Base-by-base conservation (phyloP, 2,113 vertebrate genomes). In the Aptenodytes forsteri region DNA sequence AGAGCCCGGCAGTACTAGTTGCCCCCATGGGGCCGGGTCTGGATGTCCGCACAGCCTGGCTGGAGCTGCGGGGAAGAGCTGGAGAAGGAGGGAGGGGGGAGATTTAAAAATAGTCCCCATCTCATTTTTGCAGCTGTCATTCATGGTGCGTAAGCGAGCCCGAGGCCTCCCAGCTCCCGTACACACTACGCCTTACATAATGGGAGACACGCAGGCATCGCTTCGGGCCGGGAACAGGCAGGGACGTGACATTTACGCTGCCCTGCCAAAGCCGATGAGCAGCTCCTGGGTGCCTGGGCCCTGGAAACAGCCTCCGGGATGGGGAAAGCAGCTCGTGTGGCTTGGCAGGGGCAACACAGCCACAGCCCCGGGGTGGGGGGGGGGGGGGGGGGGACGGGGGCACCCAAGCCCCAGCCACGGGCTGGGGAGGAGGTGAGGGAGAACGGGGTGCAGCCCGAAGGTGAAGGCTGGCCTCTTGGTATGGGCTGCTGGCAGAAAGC, bases 21-120 rank as follows among this genome's bases (percentile, higher is more conserved):
- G 17, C 25, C 40, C 56, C 50, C 8, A 9, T 2, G 16, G 64
- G 11, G 23, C 12, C 1, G 8, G 46, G 54, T n/a, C 59, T 77
- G 44, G 66, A 46, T 11, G 16, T 44, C 59, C 6, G 3, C 55
- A 16, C 42, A 89, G 64, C 50, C 44, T 67, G 61, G 56, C 61
- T 72, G 70, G 29, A 38, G 54, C 91, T 77, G 40, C 6, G 1
- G 76, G 69, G 49, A 59, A 83, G 66, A 79, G 61, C 66, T 61
- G 25, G 70, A 85, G 70, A 73, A 82, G 64, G 38, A 42, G 42
- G 17, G 71, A 47, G 17, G 11, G 6, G 11, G 18, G 40, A 38
- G 34, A 10, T 81, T 81, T 96, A 95, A 97, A 97, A 96, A 96
- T 96, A 97, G 80, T 66, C 50, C 73, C 29, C 13, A 9, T 87